Evolutionary conservation across 2,888 invertebrate species (phyloP), one percentile per base, ranked within the genome.

Genomic region (Pinctada fucata): DNA sequence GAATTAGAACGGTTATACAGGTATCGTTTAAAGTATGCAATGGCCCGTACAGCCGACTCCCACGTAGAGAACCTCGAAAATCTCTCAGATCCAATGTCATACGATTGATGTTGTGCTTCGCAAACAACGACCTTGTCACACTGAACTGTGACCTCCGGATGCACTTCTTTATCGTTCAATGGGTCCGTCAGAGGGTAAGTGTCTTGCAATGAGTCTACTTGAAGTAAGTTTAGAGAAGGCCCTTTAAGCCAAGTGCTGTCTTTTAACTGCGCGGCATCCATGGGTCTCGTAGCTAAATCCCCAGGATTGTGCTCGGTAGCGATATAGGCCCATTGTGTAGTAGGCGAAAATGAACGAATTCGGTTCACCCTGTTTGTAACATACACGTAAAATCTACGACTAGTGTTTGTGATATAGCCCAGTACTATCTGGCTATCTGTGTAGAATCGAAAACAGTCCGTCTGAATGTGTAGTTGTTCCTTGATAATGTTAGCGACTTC

Each of bases 261-360:
- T 50, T 6, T 63, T 10, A 72, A 52, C 3, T 72, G 63, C 13
- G 51, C 48, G n/a, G 50, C 78, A 49, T 49, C n/a, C 6, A 74
- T 45, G 3, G 63, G 64, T 50, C 75, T 8, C 1, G 72, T 75
- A 3, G 50, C 81, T 58, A 50, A 47, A 50, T 81, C 78, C 5
- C 75, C 81, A 71, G 81, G 81, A 63, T 81, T 81, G 10, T 72
- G n/a, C 10, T 66, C 50, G 2, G 78, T 63, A 3, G 69, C 50
- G 48, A 81, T 71, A 47, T 78, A 74, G 45, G 58, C 51, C 81
- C 78, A 81, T 45, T 78, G 52, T 16, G 75, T 10, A 10, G 81
- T 72, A 13, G 58, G 31, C 66, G 47, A 58, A 13, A 5, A 45
- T 16, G 69, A 67, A 13, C 75, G 52, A 10, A 81, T 79, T 5